Evolutionary conservation across 2,113 vertebrate species (phyloP), one percentile per base, ranked within the genome.

Genomic region (Phrynocephalus versicolor): DNA sequence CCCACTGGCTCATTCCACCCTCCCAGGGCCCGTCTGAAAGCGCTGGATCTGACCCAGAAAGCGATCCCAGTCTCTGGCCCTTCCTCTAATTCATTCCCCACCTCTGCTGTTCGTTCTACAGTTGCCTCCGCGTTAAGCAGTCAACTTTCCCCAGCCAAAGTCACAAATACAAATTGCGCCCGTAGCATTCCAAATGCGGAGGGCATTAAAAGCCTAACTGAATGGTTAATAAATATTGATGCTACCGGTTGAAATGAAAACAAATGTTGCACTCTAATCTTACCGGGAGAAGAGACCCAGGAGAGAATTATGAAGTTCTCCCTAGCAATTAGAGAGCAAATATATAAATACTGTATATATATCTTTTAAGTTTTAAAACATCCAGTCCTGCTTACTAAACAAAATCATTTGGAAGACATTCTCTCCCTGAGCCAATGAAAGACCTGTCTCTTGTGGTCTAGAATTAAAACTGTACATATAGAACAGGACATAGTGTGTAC

Each of bases 181-280:
- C 6, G 10, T 73, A 80, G 51, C 37, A 21, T 85, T 80, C 58
- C 41, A 85, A 79, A 74, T 35, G 69, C 35, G 33, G 3, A 37
- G 21, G 1, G 37, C 33, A 74, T 33, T 81, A 80, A 81, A 74
- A 74, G 41, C 78, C 69, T 80, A 80, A 86, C 51, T 74, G 9
- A 45, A 76, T 84, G 65, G 71, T 76, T 75, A 84, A 84, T 65
- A 81, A 86, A 86, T 81, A 86, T 81, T 55, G 78, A 86, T 86
- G 41, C 45, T 37, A 2, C 21, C 19, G n/a, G n/a, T 70, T 73
- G 39, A 55, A 75, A 81, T 55, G 58, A 73, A 81, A 81, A 73
- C 65, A 33, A 74, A 65, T 81, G 78, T 58, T 65, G 45, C 27
- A 6, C 82, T 81, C 70, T 65, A 55, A 73, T 80, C 77, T 55